Evolutionary conservation across 2,888 invertebrate species (phyloP).

Genomic region (Nycteola revayana): DNA sequence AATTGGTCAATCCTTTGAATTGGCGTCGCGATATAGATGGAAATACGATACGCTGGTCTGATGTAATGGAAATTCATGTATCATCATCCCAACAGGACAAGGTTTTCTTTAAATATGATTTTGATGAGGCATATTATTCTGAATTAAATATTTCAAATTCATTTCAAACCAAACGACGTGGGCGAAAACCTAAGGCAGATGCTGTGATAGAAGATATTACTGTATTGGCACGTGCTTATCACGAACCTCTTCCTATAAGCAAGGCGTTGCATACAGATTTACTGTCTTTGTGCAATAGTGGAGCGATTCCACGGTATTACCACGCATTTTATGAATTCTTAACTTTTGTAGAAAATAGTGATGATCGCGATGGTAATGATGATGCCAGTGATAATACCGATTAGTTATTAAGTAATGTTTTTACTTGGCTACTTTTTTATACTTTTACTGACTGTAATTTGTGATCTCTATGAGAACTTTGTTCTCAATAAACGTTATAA

Average conservation of each 20-base stretch:
- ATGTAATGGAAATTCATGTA: conserved; percentile 8
- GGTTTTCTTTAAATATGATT: conserved; percentile 8
- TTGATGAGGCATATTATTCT: conserved; percentile 9
- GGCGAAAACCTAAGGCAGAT: conserved; percentile 12
- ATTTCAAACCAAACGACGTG: conserved; percentile 13
- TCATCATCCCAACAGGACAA: neutral
- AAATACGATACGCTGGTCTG: conserved; percentile 4
- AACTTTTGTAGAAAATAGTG: conserved; percentile 3
- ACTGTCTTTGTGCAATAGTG: conserved; percentile 9
- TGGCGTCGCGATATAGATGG: conserved; percentile 6
- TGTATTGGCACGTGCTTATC: conserved; percentile 8
- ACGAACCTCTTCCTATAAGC: conserved; percentile 10
- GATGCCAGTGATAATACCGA: conserved; percentile 4
- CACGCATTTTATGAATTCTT: conserved; percentile 4
- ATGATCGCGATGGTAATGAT: conserved; percentile 1
- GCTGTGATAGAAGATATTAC: conserved; percentile 6
- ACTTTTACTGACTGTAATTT: conserved; percentile 5
- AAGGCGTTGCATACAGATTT: conserved; percentile 11
- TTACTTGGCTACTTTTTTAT: conserved; percentile 5
- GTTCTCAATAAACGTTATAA: conserved; percentile 4
- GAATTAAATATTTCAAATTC: conserved; percentile 9
- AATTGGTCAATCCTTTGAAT: conserved; percentile 7
- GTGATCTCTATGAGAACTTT: conserved; percentile 6
- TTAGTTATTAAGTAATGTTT: conserved; percentile 4
- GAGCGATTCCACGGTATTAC: conserved; percentile 9